Evolutionary conservation across 2,113 vertebrate species (phyloP).

Genomic region (Lagopus muta): DNA sequence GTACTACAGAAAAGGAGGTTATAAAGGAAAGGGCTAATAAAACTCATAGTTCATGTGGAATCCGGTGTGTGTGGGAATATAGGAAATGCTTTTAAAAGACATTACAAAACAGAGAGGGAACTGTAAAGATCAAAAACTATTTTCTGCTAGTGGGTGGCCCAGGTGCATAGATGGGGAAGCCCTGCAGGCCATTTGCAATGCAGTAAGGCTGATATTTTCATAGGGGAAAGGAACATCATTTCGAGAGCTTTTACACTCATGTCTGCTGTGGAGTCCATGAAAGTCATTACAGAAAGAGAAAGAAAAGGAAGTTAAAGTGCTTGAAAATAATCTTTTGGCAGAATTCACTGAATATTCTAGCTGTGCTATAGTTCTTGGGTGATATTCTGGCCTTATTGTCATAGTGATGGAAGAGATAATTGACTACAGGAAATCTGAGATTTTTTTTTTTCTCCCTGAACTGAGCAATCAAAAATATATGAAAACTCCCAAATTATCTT

Average conservation of each 20-base stretch:
- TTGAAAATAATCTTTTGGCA: constrained; percentile 46
- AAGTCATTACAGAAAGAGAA: not conserved
- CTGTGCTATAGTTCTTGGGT: not conserved
- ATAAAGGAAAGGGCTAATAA: constrained; percentile 35
- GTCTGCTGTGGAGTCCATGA: not conserved
- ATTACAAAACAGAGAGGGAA: constrained; percentile 7
- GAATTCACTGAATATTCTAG: constrained; percentile 9
- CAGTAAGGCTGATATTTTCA: constrained; percentile 41
- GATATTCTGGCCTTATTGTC: constrained; percentile 22
- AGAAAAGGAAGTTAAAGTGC: constrained; percentile 6
- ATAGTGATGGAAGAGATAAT: not conserved
- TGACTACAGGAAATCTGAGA: not conserved
- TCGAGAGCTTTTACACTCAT: constrained; percentile 8
- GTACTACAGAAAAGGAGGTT: not conserved
- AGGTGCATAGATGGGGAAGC: constrained; percentile 14
- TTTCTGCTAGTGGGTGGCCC: constrained; percentile 25
- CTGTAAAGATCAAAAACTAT: constrained; percentile 32
- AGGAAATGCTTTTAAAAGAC: constrained; percentile 19
- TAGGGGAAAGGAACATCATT: constrained; percentile 7
- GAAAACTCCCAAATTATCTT: not conserved
- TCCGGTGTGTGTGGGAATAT: not conserved
- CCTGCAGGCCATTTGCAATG: constrained; percentile 18
- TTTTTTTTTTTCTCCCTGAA: not conserved
- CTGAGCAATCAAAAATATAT: not conserved
- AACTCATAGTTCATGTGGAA: not conserved